Evolutionary conservation across 2,888 invertebrate species (phyloP), one percentile per base, ranked within the genome.

Genomic region (Noctuana brunneofusca): DNA sequence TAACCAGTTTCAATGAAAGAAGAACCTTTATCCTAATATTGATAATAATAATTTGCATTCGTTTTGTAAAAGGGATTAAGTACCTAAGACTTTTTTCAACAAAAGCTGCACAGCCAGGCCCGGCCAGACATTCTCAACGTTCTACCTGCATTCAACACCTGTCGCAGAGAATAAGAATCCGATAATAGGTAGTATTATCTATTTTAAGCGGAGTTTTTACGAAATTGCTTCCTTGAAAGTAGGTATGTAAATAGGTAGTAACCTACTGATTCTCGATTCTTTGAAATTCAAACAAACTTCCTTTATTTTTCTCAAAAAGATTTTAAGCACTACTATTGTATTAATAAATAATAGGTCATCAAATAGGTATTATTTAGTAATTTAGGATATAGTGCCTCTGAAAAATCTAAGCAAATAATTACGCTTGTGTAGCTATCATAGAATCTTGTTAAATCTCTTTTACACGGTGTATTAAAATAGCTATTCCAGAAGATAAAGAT

Each of bases 131-230:
- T 69, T 72, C 71, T 69, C 71, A 69, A 66, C 74, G 71, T 75
- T 76, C 84, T 89, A 89, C 89, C 89, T 90, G 89, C 83, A 79
- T 71, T 76, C 78, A 83, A 83, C 89, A 89, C 89, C 89, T 89
- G 89, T 85, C 88, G 82, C 73, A 71, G 63, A 65, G 70, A 64
- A 58, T 53, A 53, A 35, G 20, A 6, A 43, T 20, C 8, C 16
- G 16, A 16, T 8, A 16, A 9, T 16, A 16, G 16, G 14, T n/a
- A 14, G 41, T 16, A 16, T 16, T 41, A 41, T n/a, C n/a, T n/a
- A n/a, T 16, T 41, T 41, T 16, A 6, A 16, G 5, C 14, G 41
- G 0, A 9, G 41, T 38, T 16, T 24, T 41, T 16, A 41, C 16
- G 14, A 41, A 8, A 35, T 35, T 16, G 38, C 38, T 38, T n/a